Conservation (phyloP, 2,888 invertebrate genomes). For the Eilema depressum region DNA sequence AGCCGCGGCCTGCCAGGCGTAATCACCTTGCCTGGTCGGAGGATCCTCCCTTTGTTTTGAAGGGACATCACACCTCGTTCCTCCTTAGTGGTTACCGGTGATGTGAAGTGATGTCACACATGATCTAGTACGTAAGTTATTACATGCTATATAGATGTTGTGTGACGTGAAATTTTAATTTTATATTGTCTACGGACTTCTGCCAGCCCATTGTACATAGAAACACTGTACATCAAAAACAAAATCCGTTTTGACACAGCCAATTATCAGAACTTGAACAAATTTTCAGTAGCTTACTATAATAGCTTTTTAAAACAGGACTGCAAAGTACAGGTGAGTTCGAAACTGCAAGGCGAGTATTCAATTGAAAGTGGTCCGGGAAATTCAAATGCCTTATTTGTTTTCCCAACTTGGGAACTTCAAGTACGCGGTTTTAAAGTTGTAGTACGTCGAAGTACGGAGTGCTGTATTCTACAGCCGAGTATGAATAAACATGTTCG, state of each 20-base stretch:
- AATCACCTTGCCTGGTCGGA: too few relatives aligned
- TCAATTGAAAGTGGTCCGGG: slow-evolving; percentile 54
- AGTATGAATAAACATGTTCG: slow-evolving; percentile 44
- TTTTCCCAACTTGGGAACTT: slow-evolving; percentile 51
- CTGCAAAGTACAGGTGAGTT: slow-evolving; percentile 48
- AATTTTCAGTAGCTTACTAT: slow-evolving; percentile 36
- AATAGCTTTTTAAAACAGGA: slow-evolving; percentile 52
- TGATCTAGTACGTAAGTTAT: too few relatives aligned
- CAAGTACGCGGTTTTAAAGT: slow-evolving; percentile 50
- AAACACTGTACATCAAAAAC: not conserved
- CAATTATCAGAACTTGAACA: slow-evolving; percentile 28
- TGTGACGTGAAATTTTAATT: too few relatives aligned
- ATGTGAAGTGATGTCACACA: too few relatives aligned
- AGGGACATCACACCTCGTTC: too few relatives aligned
- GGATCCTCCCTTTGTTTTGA: too few relatives aligned
- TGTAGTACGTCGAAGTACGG: slow-evolving; percentile 31
- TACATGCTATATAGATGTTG: too few relatives aligned
- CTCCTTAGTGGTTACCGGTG: too few relatives aligned
- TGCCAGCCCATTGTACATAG: too few relatives aligned
- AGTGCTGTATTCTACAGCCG: slow-evolving; percentile 16
- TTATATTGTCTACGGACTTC: too few relatives aligned
- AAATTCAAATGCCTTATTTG: slow-evolving; percentile 60
- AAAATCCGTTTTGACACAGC: slow-evolving; percentile 22
- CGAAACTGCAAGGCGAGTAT: slow-evolving; percentile 46
- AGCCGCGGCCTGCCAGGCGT: too few relatives aligned